Conservation (phyloP, 2,888 invertebrate genomes). For the Apantesis nais region DNA sequence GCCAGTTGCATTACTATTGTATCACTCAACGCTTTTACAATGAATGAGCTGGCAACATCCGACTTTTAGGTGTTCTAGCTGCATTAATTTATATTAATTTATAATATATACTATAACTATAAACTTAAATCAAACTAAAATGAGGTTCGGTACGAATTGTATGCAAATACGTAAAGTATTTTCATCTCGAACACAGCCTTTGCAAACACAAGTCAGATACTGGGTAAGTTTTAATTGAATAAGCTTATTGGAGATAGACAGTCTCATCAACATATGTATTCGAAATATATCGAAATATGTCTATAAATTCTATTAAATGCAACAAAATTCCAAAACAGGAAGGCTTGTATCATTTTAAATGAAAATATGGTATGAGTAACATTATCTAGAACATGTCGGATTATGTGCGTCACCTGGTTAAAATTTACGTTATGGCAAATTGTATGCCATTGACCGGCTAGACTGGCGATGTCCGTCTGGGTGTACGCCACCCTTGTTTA, state of each 20-base stretch:
- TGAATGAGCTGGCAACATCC: conserved; percentile 14
- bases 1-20: conserved; percentile 32
- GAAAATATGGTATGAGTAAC: conserved; percentile 32
- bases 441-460: conserved; percentile 45
- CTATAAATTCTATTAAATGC: neutral
- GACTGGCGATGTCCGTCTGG: conserved; percentile 42
- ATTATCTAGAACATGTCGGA: conserved; percentile 40
- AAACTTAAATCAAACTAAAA: neutral
- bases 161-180: conserved; percentile 16
- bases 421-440: conserved; percentile 49
- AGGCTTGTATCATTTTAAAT: conserved; percentile 35
- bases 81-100: conserved; percentile 32
- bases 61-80: conserved; percentile 27
- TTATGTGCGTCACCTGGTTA: conserved; percentile 40
- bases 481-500: conserved; percentile 58
- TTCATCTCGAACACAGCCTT: conserved; percentile 12
- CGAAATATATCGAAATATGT: neutral
- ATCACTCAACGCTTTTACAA: conserved; percentile 24
- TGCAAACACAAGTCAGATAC: conserved; percentile 7
- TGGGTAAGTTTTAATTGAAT: neutral
- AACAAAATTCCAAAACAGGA: conserved; percentile 32
- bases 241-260: conserved; percentile 8
- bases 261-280: neutral
- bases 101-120: conserved; percentile 25
- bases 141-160: conserved; percentile 9